Evolutionary conservation across 30 jellyfish, hydroid and myxozoan species (phyloP), one percentile per base, ranked within the genome.

Genomic region (Turritopsis dohrnii): DNA sequence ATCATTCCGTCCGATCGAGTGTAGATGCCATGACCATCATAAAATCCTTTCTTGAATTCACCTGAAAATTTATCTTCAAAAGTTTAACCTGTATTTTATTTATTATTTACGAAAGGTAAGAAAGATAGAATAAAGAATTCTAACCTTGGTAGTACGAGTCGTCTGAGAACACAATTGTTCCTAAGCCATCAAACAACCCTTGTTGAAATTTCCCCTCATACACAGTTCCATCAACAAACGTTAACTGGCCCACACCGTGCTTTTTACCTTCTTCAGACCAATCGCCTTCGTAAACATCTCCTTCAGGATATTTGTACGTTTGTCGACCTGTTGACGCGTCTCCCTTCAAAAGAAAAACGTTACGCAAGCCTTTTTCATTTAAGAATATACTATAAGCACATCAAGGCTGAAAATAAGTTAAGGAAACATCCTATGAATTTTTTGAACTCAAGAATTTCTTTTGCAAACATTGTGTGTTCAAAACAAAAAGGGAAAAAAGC

Each of bases 251-350:
- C 23, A 52, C 53, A 3, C 99, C 99, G 52, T 94, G 99, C 71
- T 94, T 94, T 71, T 94, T 94, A 17, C 99, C 99, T 74, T 94
- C 99, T 54, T 94, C 86, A 53, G 89, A 89, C 99, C 99, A 94
- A 26, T 85, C 86, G 19, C 99, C 99, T 75, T 94, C 99, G 71
- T 94, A 94, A 16, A 88, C 94, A 75, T 94, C 99, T 28, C 99
- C 99, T 71, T 80, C 87, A 8, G 87, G 87, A 27, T 80, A 80
- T 26, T 31, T 80, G 87, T 80, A 80, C 22, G 79, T 80, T 80
- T 80, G 74, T 24, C 85, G 85, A 3, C 28, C 28, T 18, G 71
- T 25, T n/a, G 72, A 29, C 16, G 22, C 28, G 31, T 72, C 81
- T 0, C 81, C 31, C 81, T 72, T 16, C 31, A 19, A 26, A 72